Conservation (phyloP, 2,797 vertebrate species). For the Phataginus tetradactyla region DNA sequence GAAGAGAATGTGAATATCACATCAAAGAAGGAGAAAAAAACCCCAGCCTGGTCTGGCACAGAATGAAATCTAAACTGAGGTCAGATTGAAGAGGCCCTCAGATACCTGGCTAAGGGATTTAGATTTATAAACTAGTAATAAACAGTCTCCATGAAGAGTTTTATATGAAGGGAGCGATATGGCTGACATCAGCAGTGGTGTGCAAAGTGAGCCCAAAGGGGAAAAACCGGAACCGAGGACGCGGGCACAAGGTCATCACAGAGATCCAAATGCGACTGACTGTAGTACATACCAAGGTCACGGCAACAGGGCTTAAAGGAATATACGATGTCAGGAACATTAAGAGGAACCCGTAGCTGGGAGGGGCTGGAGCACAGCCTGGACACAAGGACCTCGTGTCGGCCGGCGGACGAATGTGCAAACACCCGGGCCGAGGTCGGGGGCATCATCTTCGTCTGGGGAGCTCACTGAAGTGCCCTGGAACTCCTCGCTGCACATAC, state of each 20-base stretch:
- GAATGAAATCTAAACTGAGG: neutral
- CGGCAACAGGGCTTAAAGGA: neutral
- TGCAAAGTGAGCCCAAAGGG: neutral
- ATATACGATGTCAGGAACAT: no score
- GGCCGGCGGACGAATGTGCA: fast-evolving
- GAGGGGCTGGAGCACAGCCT: neutral
- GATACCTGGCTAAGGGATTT: no score
- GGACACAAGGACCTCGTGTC: no score
- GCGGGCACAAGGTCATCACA: fast-evolving
- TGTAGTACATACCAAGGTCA: neutral
- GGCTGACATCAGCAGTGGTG: no score
- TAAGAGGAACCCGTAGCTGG: fast-evolving
- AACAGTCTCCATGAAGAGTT: neutral
- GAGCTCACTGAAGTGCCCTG: fast-evolving
- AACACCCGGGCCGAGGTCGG: fast-evolving
- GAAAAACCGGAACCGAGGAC: fast-evolving
- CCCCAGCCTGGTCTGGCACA: fast-evolving
- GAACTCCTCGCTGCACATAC: neutral
- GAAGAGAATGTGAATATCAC: neutral
- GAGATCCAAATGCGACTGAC: neutral
- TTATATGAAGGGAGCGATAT: neutral
- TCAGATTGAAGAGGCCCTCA: neutral
- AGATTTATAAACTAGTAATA: neutral
- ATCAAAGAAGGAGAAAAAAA: neutral
- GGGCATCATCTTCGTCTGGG: fast-evolving